A percentile compares a stretch with the other conserved stretches of the same genome.
phyloP scores from a whole-genome alignment of 2,113 vertebrate genomes.

The Orientallactaga bullata region DNA sequence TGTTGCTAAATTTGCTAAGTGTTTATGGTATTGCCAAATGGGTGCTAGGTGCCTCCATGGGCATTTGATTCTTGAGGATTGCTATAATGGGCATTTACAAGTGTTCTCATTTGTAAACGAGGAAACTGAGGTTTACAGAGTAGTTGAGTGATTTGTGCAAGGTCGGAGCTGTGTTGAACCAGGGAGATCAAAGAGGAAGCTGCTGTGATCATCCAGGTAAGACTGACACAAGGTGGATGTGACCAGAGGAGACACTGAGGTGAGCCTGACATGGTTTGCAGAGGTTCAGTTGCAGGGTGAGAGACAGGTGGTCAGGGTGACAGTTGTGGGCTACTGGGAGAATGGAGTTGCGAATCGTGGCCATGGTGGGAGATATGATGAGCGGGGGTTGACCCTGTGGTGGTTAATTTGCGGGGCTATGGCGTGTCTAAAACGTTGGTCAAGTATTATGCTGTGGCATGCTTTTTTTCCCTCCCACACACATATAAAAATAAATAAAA shows the following conservation, averaged over 20 bases:
- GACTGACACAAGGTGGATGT: accelerated
- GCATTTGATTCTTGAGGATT: background rate
- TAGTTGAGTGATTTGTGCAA: background rate
- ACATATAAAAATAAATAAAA: no score
- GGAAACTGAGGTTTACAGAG: background rate
- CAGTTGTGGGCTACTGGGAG: background rate
- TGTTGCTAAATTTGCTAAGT: background rate
- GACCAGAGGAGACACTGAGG: background rate
- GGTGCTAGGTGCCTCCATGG: accelerated
- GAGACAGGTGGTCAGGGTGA: background rate
- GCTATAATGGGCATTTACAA: background rate
- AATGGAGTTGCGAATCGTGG: background rate
- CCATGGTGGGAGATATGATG: background rate
- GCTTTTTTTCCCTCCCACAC: no score
- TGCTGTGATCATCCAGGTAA: background rate
- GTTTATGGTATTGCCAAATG: no score
- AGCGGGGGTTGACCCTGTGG: background rate
- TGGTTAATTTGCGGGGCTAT: background rate
- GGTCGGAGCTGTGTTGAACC: background rate
- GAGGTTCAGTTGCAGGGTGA: background rate
- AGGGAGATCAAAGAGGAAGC: background rate
- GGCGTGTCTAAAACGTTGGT: background rate
- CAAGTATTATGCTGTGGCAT: no score
- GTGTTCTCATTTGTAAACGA: background rate
- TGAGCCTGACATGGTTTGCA: background rate